phyloP scores from a whole-genome alignment of 1,140 invertebrate species.

The Amyelois transitella region DNA sequence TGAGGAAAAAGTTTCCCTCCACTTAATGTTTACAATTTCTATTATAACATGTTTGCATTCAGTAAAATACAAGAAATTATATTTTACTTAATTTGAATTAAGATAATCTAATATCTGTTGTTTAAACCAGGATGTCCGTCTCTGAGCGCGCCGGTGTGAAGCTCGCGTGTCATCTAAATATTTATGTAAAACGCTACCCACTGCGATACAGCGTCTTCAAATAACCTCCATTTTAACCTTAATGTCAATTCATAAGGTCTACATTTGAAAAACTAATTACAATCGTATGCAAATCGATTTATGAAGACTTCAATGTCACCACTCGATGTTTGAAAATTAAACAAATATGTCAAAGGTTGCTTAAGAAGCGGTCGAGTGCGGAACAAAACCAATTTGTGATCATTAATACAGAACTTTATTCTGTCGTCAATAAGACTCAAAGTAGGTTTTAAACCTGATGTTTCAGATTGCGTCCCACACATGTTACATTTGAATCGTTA shows the following conservation, averaged over 20 bases:
- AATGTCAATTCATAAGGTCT: not conserved
- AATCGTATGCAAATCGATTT: conserved; percentile 1
- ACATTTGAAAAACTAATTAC: not conserved
- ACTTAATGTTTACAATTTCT: too few relatives aligned
- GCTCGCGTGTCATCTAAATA: not conserved
- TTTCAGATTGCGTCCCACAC: not conserved
- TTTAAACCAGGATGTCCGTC: not conserved
- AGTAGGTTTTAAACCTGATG: not conserved
- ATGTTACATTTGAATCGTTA: not conserved
- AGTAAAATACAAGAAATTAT: too few relatives aligned
- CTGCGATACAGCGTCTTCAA: not conserved
- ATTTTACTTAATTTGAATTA: too few relatives aligned
- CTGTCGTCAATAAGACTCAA: not conserved
- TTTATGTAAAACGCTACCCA: not conserved
- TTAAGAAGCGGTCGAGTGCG: not conserved
- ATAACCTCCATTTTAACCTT: not conserved
- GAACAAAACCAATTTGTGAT: not conserved
- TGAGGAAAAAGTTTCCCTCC: too few relatives aligned
- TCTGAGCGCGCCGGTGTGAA: not conserved
- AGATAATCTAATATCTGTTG: too few relatives aligned
- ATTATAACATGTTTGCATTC: too few relatives aligned
- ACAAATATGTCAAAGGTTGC: conserved; percentile 6
- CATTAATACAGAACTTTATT: not conserved
- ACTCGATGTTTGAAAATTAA: conserved; percentile 2
- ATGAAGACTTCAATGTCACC: conserved; percentile 1